These are phyloP conservation scores for Tautogolabrus adspersus DNA, from an alignment of 2,113 vertebrate genomes.

Conservation along the genomic window DNA sequence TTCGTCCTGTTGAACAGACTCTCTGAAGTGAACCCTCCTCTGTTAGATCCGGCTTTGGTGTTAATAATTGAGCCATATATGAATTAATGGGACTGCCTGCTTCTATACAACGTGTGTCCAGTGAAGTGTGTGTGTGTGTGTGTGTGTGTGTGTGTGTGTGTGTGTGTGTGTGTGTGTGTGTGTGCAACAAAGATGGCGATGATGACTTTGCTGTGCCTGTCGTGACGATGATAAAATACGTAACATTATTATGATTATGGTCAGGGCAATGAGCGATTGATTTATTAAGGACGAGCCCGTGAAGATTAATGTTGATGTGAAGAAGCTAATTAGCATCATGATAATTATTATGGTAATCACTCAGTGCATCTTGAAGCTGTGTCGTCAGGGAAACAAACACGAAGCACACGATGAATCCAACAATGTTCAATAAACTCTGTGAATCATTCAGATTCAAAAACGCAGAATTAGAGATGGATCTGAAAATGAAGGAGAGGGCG, in stretches of 20 bases:
- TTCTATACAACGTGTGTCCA: slow-evolving; percentile 69
- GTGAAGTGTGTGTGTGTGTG: slow-evolving; percentile 53
- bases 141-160: slow-evolving; percentile 30
- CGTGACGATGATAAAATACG: slow-evolving; percentile 25
- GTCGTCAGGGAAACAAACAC: slow-evolving; percentile 46
- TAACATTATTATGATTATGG: slow-evolving; percentile 16
- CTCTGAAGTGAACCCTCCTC: slow-evolving; percentile 35
- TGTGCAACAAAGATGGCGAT: not conserved
- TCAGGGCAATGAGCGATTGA: not conserved
- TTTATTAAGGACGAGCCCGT: slow-evolving; percentile 3
- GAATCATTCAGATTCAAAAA: slow-evolving; percentile 27
- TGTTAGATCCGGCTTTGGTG: slow-evolving; percentile 59
- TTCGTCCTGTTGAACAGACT: slow-evolving; percentile 31
- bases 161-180: not conserved
- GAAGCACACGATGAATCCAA: slow-evolving; percentile 33
- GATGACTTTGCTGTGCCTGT: slow-evolving; percentile 13
- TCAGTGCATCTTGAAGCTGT: slow-evolving; percentile 37
- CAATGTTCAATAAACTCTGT: slow-evolving; percentile 54
- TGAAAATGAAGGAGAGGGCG: not conserved
- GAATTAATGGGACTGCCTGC: slow-evolving; percentile 70
- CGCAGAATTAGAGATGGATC: no score
- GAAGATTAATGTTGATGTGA: slow-evolving; percentile 44
- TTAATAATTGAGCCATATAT: slow-evolving; percentile 77
- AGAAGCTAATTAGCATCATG: slow-evolving; percentile 56
- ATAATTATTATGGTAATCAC: slow-evolving; percentile 51